Evolutionary conservation across 92 coral and sea anemone species (phyloP).

Genomic region (Epizoanthus rinbou): DNA sequence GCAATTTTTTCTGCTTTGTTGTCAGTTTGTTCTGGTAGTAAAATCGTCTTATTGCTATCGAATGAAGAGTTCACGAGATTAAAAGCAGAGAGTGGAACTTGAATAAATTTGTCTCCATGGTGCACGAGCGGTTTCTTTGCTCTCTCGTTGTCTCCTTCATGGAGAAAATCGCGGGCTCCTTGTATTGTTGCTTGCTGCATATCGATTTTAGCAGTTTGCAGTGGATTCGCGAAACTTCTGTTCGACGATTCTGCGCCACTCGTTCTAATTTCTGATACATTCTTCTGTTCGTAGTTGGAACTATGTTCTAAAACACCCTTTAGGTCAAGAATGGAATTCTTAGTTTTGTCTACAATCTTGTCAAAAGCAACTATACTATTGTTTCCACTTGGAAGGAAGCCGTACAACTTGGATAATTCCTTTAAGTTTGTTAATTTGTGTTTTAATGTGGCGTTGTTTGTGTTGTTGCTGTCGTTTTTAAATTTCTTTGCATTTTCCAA

Average conservation of each 20-base stretch:
- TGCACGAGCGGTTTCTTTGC: constrained; percentile 5
- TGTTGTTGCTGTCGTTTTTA: not conserved
- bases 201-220: not conserved
- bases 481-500: not conserved
- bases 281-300: not conserved
- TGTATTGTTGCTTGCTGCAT: not conserved
- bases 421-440: not conserved
- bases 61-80: not conserved
- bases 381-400: not conserved
- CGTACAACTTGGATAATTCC: constrained; percentile 2
- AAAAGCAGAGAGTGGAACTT: constrained; percentile 4
- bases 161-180: constrained; percentile 16
- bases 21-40: not conserved
- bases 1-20: constrained; percentile 25
- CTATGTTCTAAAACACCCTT: not conserved
- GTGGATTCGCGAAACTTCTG: not conserved
- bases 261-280: not conserved
- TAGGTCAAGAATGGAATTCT: not conserved
- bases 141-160: constrained; percentile 19
- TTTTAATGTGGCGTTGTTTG: not conserved
- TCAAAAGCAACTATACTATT: constrained; percentile 18
- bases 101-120: constrained; percentile 7
- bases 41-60: not conserved
- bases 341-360: not conserved
- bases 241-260: not conserved